A percentile compares a stretch with the other conserved stretches of the same genome.
Evolutionary conservation across 2,113 vertebrate species (phyloP).

Genomic region (Corapipo altera): DNA sequence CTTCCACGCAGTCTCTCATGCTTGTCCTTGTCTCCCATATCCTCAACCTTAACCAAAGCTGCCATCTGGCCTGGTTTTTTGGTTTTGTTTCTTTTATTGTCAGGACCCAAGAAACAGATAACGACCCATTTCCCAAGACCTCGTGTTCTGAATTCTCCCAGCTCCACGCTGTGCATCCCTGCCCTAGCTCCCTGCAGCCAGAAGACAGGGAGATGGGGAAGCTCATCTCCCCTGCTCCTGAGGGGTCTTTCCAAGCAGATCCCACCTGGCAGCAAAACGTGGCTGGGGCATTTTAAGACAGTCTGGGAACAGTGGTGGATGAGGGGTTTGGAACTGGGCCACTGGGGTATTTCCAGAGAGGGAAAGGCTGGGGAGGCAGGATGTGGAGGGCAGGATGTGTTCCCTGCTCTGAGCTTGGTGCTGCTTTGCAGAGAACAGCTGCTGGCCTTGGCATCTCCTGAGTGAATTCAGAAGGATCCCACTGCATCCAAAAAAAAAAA

Average conservation of each 20-base stretch:
- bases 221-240: background rate
- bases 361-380: background rate
- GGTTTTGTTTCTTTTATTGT: conserved; percentile 8
- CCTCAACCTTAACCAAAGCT: conserved; percentile 59
- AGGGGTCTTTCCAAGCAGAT: background rate
- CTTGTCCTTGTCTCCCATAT: background rate
- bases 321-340: background rate
- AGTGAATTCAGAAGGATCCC: background rate
- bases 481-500: background rate
- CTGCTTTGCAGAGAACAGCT: background rate
- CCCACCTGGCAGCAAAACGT: background rate
- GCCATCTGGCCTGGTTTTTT: background rate
- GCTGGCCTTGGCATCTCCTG: background rate
- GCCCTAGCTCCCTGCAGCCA: background rate
- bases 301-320: background rate
- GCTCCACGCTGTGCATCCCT: background rate
- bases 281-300: background rate
- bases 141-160: background rate
- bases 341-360: background rate
- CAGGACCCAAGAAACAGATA: background rate
- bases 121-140: background rate
- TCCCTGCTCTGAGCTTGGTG: background rate
- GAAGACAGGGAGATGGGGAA: background rate
- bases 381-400: background rate
- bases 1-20: background rate